phyloP scores from a whole-genome alignment of 1,140 invertebrate genomes.

The Nautilus pompilius region DNA sequence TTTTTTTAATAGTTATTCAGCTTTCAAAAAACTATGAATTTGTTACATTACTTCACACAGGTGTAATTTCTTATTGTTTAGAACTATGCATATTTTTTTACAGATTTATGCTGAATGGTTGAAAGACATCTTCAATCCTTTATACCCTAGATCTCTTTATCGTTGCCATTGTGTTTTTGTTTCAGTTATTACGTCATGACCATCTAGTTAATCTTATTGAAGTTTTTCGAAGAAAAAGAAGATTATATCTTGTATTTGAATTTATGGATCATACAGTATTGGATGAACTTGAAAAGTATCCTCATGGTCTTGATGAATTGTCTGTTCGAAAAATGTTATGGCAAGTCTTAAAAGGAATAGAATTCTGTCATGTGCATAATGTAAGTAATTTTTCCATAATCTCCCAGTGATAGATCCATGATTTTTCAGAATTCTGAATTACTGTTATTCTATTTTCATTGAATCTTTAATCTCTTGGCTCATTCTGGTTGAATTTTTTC shows the following conservation, averaged over 20 bases:
- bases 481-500: too few species aligned
- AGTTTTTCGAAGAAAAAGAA: slow-evolving; percentile 76
- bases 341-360: slow-evolving; percentile 78
- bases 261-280: slow-evolving; percentile 82
- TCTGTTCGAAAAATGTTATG: slow-evolving; percentile 72
- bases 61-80: too few species aligned
- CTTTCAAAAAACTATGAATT: too few species aligned
- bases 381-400: slow-evolving; percentile 61
- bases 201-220: slow-evolving; percentile 86
- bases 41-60: too few species aligned
- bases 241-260: slow-evolving; percentile 86
- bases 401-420: not conserved
- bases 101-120: too few species aligned
- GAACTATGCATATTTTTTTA: too few species aligned
- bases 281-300: slow-evolving; percentile 73
- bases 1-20: too few species aligned
- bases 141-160: too few species aligned
- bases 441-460: not conserved
- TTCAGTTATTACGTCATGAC: slow-evolving; percentile 80
- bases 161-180: slow-evolving; percentile 38
- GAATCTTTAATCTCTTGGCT: not conserved
- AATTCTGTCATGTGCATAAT: slow-evolving; percentile 81
- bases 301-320: slow-evolving; percentile 70
- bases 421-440: not conserved
- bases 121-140: too few species aligned